Conservation (phyloP, 1,140 invertebrate species). For the Liolophura sinensis region DNA sequence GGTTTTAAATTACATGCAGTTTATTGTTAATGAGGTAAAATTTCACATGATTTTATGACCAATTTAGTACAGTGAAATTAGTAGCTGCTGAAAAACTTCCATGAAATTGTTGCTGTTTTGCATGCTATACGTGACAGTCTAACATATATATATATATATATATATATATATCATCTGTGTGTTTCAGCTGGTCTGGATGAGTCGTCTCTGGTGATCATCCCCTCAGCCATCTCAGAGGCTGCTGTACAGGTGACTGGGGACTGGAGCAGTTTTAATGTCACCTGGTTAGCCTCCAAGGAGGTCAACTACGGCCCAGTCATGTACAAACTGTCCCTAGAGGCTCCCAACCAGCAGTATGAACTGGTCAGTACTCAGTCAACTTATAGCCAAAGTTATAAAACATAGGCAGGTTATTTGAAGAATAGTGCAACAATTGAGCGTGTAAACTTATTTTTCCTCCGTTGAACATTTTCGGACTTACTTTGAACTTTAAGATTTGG, state of each 20-base stretch:
- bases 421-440: neutral
- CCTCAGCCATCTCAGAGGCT: slow-evolving; percentile 18
- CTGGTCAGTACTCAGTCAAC: slow-evolving; percentile 31
- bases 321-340: slow-evolving; percentile 76
- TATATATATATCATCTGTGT: neutral
- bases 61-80: too few species aligned
- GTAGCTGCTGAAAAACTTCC: too few species aligned
- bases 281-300: slow-evolving; percentile 64
- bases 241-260: slow-evolving; percentile 28
- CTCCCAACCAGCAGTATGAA: slow-evolving; percentile 48
- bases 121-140: too few species aligned
- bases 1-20: too few species aligned
- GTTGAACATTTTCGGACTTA: too few species aligned
- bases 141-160: neutral
- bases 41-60: too few species aligned
- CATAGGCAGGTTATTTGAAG: neutral
- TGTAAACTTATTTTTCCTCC: neutral
- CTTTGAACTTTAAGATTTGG: too few species aligned
- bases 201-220: slow-evolving; percentile 27
- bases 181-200: slow-evolving; percentile 24
- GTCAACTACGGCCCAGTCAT: slow-evolving; percentile 80
- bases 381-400: neutral
- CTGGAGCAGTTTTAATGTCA: slow-evolving; percentile 41
- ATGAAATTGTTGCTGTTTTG: too few species aligned
- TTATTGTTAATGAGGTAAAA: too few species aligned